Evolutionary conservation across 2,113 vertebrate species (phyloP).

Genomic region (Notothenia coriiceps): DNA sequence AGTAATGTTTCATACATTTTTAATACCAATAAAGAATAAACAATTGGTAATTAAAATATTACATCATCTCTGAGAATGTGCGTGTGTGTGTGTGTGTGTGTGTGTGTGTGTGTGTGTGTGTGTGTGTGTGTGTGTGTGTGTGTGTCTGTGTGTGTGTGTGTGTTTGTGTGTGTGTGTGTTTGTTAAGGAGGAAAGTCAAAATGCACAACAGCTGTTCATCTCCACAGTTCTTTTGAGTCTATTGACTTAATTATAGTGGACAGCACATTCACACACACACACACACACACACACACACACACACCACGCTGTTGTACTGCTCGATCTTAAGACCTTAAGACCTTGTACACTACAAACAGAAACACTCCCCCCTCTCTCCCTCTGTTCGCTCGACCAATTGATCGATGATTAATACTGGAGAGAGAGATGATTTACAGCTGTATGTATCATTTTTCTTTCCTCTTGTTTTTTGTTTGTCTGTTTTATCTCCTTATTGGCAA

Average conservation of each 20-base stretch:
- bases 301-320: constrained; percentile 35
- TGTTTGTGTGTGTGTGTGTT: no score
- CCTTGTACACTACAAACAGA: constrained; percentile 24
- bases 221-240: constrained; percentile 71
- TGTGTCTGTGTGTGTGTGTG: no score
- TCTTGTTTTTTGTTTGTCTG: constrained; percentile 2
- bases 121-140: constrained; percentile 44
- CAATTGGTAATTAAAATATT: no score
- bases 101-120: constrained; percentile 19
- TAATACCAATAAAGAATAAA: no score
- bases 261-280: constrained; percentile 36
- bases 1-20: no score
- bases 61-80: background rate
- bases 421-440: background rate
- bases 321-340: constrained; percentile 39
- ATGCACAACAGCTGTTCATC: constrained; percentile 79
- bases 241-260: constrained; percentile 83
- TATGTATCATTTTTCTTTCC: constrained; percentile 4
- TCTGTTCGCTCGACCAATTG: constrained; percentile 12
- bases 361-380: constrained; percentile 8
- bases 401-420: constrained; percentile 27
- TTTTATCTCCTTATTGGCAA: no score
- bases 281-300: constrained; percentile 21
- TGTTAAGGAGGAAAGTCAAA: constrained; percentile 51
- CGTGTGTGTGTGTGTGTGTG: background rate